These are phyloP conservation scores for Ptyas mucosa DNA, from an alignment of 2,113 vertebrate genomes.

Conservation along the genomic window DNA sequence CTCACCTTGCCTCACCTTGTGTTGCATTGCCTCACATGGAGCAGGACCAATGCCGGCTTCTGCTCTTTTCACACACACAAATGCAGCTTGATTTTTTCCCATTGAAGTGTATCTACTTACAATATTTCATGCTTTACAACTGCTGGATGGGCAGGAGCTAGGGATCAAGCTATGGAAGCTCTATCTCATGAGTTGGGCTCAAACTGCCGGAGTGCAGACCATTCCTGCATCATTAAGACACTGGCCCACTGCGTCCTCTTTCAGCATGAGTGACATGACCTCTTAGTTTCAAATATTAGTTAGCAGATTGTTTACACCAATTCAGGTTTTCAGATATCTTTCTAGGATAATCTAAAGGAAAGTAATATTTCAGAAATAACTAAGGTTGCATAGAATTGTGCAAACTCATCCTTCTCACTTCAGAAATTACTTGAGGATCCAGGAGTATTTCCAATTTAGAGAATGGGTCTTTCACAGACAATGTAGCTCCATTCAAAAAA, in stretches of 20 bases:
- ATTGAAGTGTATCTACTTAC: neutral
- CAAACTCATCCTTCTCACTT: neutral
- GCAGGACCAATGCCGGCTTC: neutral
- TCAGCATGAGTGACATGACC: neutral
- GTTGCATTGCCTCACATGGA: neutral
- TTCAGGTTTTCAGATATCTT: neutral
- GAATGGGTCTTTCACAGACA: neutral
- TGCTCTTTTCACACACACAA: neutral
- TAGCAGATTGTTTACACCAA: neutral
- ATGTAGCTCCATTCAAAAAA: neutral
- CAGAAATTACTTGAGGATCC: neutral
- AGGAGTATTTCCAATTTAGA: neutral
- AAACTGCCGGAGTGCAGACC: neutral
- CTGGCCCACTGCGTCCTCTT: neutral
- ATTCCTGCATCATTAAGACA: neutral
- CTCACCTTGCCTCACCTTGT: neutral
- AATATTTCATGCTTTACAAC: neutral
- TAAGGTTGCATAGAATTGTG: neutral
- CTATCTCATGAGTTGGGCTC: neutral
- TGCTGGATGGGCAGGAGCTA: neutral
- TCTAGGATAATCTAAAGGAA: neutral
- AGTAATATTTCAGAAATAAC: neutral
- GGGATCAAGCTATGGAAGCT: neutral
- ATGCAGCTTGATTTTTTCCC: neutral
- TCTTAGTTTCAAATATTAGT: neutral